These are phyloP conservation scores for Cirrhinus mrigala DNA, from an alignment of 2,797 vertebrate genomes.

Conservation along the genomic window DNA sequence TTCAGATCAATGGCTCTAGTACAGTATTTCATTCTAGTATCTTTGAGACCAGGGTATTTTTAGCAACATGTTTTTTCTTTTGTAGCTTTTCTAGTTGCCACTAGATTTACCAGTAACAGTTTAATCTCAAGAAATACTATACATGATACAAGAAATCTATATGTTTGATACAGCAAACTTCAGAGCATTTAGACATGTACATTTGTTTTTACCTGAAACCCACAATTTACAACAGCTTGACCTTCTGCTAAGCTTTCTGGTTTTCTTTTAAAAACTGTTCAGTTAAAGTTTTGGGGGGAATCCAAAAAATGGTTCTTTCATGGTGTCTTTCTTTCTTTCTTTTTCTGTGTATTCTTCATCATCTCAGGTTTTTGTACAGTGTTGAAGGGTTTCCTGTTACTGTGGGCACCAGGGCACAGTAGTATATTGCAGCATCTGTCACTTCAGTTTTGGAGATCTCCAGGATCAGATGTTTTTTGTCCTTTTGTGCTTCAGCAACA, in stretches of 20 bases:
- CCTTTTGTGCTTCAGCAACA: background rate
- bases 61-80: background rate
- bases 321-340: too few species aligned
- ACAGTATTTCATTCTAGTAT: background rate
- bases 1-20: background rate
- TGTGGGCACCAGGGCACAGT: constrained; percentile 34
- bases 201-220: background rate
- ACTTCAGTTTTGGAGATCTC: constrained; percentile 46
- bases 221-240: background rate
- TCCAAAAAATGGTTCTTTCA: too few species aligned
- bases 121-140: background rate
- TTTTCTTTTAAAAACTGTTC: background rate
- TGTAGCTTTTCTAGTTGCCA: background rate
- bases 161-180: background rate
- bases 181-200: background rate
- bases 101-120: background rate
- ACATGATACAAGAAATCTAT: background rate
- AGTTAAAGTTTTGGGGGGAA: too few species aligned
- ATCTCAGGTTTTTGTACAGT: constrained; percentile 36
- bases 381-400: constrained; percentile 31
- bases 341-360: too few species aligned
- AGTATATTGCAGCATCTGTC: constrained; percentile 39
- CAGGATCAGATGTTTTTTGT: constrained; percentile 17
- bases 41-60: background rate
- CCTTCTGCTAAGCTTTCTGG: background rate